Evolutionary conservation across 2,797 vertebrate genomes (phyloP), one percentile per base, ranked within the genome.

Genomic region (Prunella strophiata): DNA sequence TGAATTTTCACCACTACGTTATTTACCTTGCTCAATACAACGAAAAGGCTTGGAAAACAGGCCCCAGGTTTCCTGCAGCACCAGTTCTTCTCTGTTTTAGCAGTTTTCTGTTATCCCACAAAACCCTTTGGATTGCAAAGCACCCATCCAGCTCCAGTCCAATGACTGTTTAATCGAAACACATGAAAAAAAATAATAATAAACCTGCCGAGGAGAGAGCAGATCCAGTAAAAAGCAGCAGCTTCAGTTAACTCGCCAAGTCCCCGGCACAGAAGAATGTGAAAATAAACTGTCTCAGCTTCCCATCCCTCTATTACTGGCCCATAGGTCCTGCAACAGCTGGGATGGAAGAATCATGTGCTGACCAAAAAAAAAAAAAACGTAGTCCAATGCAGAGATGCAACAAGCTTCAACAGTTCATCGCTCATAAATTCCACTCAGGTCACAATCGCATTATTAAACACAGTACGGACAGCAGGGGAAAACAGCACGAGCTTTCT

Each of bases 1-100:
- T 52, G n/a, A 48, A 32, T 91, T 94, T 92, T 88, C 79, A 52
- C 34, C 58, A 40, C 62, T 16, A 58, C 8, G 2, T 77, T 80
- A 87, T 96, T 97, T 97, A 97, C 97, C 96, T 97, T 97, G 96
- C 78, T 95, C 85, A 87, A 50, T 40, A 80, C 96, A 96, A 91
- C 22, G 66, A 93, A 94, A 96, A 79, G 68, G 74, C 82, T 94
- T 40, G 83, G 91, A 88, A 85, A 92, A 88, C 32, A 94, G 90
- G 91, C 76, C 67, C 94, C 95, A 67, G 80, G 86, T 62, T 91
- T 93, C 87, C 92, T 83, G 94, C 45, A 91, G 93, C 80, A 95
- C 94, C 95, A 92, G 63, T 66, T 94, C 83, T 94, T 94, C 92
- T 82, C 68, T 88, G 23, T 82, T 85, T 94, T 30, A 96, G 89